Base-by-base conservation (phyloP, 2,888 invertebrate genomes). In the Notodonta dromedarius region DNA sequence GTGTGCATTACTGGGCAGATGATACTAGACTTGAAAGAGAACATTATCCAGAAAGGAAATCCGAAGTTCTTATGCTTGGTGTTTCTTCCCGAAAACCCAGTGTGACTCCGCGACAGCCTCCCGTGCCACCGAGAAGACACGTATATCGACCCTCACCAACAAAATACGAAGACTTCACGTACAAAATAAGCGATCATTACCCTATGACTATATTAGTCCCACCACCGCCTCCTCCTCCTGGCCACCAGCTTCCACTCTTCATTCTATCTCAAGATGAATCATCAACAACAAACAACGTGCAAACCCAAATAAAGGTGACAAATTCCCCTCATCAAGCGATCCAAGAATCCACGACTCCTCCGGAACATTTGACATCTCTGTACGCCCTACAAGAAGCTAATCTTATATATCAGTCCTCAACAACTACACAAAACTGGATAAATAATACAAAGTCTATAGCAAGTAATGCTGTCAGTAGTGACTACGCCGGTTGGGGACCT, bases 1-100 rank as follows among this genome's bases (percentile, higher is more conserved):
- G 95, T 46, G 97, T 97, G 4, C 96, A 96, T 74, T 97, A 97
- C 80, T 97, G 97, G 97, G 95, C 96, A 24, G 96, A 96, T 54
- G 95, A 96, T 0, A 94, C 94, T 70, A 94, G 95, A 72, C 89
- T 94, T 0, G 95, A 96, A 67, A 78, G 86, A 13, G 93, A 95
- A 59, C 86, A 88, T 62, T 85, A 86, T 65, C 93, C 90, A 13
- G 94, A 94, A 68, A 95, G 95, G 77, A 96, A 96, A 82, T 95
- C 95, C 4, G 96, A 96, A 85, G 95, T 96, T 32, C 89, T 96
- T 12, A 94, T 96, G 56, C 88, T 96, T 1, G 96, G 96, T 0
- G 95, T 96, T 0, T 94, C 96, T 2, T 96, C 96, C 0, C 95
- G 96, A 65, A 95, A 95, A 77, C 95, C 96, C 1, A 96, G 95